These are phyloP conservation scores for Siderastrea siderea DNA, from an alignment of 92 coral and sea anemone species.

Conservation along the genomic window DNA sequence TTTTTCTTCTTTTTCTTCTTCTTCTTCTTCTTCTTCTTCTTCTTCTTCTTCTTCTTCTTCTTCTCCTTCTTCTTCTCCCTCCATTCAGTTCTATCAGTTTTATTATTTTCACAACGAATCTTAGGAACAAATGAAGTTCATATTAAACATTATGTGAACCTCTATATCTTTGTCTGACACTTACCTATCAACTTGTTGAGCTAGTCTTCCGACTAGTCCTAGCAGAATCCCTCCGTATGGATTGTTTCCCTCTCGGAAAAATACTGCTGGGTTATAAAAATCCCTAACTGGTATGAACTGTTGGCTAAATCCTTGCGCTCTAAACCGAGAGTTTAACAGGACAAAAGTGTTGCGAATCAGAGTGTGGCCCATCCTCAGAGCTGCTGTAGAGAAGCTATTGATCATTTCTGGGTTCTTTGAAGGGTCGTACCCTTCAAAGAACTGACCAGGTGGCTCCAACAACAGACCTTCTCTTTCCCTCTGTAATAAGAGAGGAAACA, in stretches of 20 bases:
- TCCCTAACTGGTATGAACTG: background rate
- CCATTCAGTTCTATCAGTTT: no score
- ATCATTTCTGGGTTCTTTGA: conserved; percentile 64
- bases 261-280: background rate
- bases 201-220: background rate
- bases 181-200: background rate
- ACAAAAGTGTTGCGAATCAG: conserved; percentile 74
- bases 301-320: background rate
- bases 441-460: background rate
- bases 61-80: no score
- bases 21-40: no score
- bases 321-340: background rate
- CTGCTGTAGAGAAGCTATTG: conserved; percentile 88
- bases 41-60: no score
- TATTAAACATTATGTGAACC: no score
- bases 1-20: no score
- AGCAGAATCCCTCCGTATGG: background rate
- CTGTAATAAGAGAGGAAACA: background rate
- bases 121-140: no score
- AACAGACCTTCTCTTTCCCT: background rate
- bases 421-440: conserved; percentile 60
- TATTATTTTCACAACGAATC: no score
- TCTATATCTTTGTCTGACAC: background rate
- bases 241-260: background rate
- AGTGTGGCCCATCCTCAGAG: conserved; percentile 89